phyloP scores from a whole-genome alignment of 2,113 vertebrate species.

The Crotalus horridus region DNA sequence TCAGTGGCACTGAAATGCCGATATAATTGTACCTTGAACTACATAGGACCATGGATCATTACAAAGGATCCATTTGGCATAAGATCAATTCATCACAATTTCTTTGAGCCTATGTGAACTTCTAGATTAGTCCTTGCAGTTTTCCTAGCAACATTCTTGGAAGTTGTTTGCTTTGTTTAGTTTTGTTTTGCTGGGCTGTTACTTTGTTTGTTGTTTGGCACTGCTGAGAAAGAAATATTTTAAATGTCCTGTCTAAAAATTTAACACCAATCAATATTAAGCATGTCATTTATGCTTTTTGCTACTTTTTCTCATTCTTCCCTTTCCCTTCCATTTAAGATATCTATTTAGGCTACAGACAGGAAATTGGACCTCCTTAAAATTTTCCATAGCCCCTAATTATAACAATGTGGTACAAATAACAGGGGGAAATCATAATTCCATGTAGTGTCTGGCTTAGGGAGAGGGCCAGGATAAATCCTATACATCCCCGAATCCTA shows the following conservation, averaged over 20 bases:
- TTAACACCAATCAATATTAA: neutral
- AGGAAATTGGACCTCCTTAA: neutral
- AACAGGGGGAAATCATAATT: neutral
- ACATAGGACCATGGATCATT: neutral
- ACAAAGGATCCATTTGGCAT: neutral
- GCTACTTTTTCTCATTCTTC: neutral
- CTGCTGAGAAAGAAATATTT: neutral
- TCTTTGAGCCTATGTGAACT: neutral
- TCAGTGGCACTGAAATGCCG: too few species aligned
- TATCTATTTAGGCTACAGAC: neutral
- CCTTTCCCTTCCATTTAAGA: neutral
- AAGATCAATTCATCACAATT: neutral
- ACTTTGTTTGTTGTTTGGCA: neutral
- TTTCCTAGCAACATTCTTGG: neutral
- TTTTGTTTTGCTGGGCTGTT: neutral
- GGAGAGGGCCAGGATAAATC: too few species aligned
- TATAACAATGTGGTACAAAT: neutral
- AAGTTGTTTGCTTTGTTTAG: neutral
- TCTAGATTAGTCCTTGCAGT: neutral
- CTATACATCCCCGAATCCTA: too few species aligned
- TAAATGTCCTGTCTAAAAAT: neutral
- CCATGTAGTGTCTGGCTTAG: neutral
- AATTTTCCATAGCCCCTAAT: neutral
- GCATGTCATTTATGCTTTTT: neutral
- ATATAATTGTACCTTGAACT: neutral